Percentiles rank a stretch among this genome's conserved stretches.
Conservation (phyloP, 2,113 vertebrate genomes). For the Opisthocomus hoazin region DNA sequence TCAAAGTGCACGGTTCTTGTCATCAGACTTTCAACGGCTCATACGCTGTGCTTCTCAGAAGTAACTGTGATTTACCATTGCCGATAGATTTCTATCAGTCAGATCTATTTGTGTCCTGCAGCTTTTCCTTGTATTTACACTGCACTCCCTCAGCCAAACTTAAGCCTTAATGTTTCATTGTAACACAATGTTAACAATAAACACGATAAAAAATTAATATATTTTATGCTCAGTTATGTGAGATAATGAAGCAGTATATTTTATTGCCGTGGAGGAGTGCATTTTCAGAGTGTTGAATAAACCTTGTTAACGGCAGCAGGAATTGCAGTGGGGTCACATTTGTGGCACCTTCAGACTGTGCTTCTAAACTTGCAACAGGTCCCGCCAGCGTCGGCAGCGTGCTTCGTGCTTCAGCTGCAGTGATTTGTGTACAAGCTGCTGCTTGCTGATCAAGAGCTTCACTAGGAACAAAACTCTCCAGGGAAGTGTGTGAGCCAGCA, state of each 20-base stretch:
- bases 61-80: not conserved
- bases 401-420: not conserved
- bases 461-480: not conserved
- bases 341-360: not conserved
- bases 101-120: not conserved
- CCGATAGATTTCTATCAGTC: not conserved
- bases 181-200: not conserved
- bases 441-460: not conserved
- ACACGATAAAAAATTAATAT: not conserved
- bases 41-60: not conserved
- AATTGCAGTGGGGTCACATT: not conserved
- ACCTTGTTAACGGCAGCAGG: not conserved
- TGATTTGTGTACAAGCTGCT: not conserved
- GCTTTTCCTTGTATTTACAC: not conserved
- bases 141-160: not conserved
- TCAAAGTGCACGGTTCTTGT: rapidly evolving
- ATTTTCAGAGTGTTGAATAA: not conserved
- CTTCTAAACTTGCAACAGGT: not conserved
- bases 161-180: not conserved
- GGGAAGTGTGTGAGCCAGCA: not conserved
- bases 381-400: not conserved
- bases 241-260: not conserved
- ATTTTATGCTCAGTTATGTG: not conserved
- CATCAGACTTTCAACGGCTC: not conserved
- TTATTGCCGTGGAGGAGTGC: not conserved